A percentile compares a stretch with the other conserved stretches of the same genome.
Conservation (phyloP, 2,888 invertebrate genomes). For the Crioceris asparagi region DNA sequence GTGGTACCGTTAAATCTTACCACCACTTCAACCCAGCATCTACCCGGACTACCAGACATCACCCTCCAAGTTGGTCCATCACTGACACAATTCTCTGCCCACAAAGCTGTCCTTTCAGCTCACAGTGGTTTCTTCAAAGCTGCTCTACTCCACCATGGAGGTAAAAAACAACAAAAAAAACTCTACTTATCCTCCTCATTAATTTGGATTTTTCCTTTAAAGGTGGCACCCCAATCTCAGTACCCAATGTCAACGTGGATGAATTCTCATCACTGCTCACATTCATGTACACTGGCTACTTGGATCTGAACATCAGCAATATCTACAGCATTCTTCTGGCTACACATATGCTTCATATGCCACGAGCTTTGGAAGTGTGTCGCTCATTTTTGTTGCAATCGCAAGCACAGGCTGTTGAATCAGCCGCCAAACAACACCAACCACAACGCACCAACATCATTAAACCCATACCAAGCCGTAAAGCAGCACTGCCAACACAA, state of each 20-base stretch:
- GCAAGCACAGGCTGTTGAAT: slow-evolving; percentile 29
- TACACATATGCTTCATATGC: slow-evolving; percentile 64
- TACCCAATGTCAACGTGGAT: slow-evolving; percentile 48
- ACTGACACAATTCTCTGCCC: slow-evolving; percentile 56
- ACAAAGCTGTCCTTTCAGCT: slow-evolving; percentile 51
- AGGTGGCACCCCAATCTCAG: slow-evolving; percentile 39
- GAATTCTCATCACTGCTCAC: slow-evolving; percentile 57
- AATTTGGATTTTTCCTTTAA: no score
- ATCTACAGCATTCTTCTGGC: slow-evolving; percentile 62
- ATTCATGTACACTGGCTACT: slow-evolving; percentile 65
- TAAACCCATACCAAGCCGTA: slow-evolving; percentile 22
- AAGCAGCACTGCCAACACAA: slow-evolving; percentile 18
- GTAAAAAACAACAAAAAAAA: no score
- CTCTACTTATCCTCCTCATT: no score
- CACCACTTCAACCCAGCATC: not conserved
- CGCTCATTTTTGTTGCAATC: slow-evolving; percentile 50
- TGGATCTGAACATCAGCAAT: slow-evolving; percentile 58
- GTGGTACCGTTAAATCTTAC: not conserved
- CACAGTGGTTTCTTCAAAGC: slow-evolving; percentile 65
- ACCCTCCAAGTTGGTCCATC: slow-evolving; percentile 52
- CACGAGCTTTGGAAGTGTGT: slow-evolving; percentile 58
- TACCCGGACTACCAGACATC: slow-evolving; percentile 43
- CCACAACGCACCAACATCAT: slow-evolving; percentile 17
- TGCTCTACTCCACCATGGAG: slow-evolving; percentile 39
- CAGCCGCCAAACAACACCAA: slow-evolving; percentile 10